These are phyloP conservation scores for Mohoua ochrocephala DNA, from an alignment of 2,113 vertebrate genomes.

Conservation along the genomic window DNA sequence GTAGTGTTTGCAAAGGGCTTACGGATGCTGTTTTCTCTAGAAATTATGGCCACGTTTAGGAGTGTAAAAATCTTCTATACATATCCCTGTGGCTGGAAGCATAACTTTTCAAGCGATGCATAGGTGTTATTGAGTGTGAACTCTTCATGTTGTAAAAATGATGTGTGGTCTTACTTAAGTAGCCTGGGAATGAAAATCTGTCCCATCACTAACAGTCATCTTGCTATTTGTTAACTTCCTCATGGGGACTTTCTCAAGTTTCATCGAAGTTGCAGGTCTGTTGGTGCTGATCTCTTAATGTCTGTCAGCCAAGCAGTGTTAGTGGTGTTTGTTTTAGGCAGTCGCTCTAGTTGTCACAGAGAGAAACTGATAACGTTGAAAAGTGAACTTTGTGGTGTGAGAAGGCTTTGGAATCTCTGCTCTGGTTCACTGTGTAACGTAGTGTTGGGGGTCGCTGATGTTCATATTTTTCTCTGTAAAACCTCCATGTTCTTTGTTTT, in stretches of 20 bases:
- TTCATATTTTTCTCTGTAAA: not conserved
- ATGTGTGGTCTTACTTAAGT: not conserved
- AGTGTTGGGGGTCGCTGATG: not conserved
- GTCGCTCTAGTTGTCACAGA: not conserved
- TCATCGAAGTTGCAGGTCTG: not conserved
- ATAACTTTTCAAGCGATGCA: accelerated
- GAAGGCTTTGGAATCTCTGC: not conserved
- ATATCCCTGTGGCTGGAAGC: not conserved
- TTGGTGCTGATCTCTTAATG: not conserved
- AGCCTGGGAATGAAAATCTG: not conserved
- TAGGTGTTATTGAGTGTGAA: not conserved
- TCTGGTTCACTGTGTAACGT: not conserved
- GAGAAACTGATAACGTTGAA: not conserved
- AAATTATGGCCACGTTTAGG: not conserved
- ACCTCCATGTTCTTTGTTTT: not conserved
- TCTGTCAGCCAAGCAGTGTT: not conserved
- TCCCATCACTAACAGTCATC: not conserved
- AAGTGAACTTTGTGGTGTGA: not conserved
- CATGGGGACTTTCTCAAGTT: not conserved
- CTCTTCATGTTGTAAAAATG: not conserved
- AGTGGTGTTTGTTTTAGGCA: not conserved
- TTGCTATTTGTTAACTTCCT: not conserved
- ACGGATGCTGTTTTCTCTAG: not conserved
- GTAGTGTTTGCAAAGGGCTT: not conserved
- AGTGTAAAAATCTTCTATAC: not conserved